Conservation (phyloP, 2,888 invertebrate species). For the Agrotis puta region DNA sequence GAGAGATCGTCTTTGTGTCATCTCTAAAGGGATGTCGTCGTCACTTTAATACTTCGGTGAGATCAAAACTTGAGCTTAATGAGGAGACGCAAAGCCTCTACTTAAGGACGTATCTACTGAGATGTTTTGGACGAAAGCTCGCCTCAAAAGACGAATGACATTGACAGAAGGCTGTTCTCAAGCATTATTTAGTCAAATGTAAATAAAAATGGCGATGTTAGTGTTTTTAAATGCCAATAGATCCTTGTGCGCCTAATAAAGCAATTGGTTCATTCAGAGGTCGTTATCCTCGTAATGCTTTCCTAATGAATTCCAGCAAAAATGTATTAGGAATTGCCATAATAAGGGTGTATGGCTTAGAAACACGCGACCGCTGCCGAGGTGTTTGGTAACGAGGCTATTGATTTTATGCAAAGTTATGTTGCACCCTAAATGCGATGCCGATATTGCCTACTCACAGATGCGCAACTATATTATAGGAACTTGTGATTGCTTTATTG, state of each 20-base stretch:
- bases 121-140: conserved; percentile 18
- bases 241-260: neutral
- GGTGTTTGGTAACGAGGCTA: conserved; percentile 57
- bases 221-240: neutral
- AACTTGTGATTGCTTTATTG: conserved; percentile 50
- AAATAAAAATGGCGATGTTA: no score
- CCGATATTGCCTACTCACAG: conserved; percentile 49
- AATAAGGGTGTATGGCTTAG: conserved; percentile 30
- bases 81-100: conserved; percentile 23
- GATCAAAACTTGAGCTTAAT: conserved; percentile 27
- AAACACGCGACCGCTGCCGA: conserved; percentile 53
- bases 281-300: conserved; percentile 35
- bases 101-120: conserved; percentile 11
- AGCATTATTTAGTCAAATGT: no score
- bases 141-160: neutral
- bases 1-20: conserved; percentile 16
- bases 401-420: conserved; percentile 67
- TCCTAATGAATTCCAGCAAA: conserved; percentile 30
- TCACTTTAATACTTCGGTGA: conserved; percentile 20
- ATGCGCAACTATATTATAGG: conserved; percentile 10
- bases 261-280: conserved; percentile 24
- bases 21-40: conserved; percentile 12
- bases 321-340: conserved; percentile 35
- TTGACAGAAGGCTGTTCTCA: neutral
- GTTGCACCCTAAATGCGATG: conserved; percentile 61